Evolutionary conservation across 2,113 vertebrate genomes (phyloP).

Genomic region (Eublepharis macularius): DNA sequence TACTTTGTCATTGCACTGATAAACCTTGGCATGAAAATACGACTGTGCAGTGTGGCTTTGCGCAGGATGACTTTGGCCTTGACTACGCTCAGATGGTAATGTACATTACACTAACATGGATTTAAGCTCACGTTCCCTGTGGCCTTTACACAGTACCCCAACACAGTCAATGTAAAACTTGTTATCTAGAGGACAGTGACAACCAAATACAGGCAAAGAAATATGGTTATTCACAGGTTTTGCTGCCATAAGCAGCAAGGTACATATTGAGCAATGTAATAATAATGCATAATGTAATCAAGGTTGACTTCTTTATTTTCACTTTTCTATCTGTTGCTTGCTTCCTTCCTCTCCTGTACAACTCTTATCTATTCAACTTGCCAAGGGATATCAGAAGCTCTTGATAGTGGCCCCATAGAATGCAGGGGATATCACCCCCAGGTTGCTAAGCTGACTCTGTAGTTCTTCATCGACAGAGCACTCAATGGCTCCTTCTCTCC

Average conservation of each 20-base stretch:
- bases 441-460: background rate
- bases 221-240: background rate
- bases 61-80: background rate
- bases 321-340: background rate
- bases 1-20: rapidly evolving
- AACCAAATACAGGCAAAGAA: background rate
- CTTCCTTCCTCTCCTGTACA: background rate
- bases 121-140: background rate
- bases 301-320: background rate
- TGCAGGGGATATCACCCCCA: background rate
- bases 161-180: background rate
- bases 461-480: background rate
- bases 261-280: background rate
- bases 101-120: background rate
- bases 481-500: background rate
- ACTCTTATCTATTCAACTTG: background rate
- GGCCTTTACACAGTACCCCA: background rate
- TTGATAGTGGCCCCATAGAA: background rate
- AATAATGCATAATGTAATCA: background rate
- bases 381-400: background rate
- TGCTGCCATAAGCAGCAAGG: background rate
- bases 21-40: background rate
- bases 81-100: background rate
- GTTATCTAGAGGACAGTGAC: background rate
- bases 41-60: no score